Evolutionary conservation across 1,140 invertebrate species (phyloP), one percentile per base, ranked within the genome.

Genomic region (Zaprionus nigranus): DNA sequence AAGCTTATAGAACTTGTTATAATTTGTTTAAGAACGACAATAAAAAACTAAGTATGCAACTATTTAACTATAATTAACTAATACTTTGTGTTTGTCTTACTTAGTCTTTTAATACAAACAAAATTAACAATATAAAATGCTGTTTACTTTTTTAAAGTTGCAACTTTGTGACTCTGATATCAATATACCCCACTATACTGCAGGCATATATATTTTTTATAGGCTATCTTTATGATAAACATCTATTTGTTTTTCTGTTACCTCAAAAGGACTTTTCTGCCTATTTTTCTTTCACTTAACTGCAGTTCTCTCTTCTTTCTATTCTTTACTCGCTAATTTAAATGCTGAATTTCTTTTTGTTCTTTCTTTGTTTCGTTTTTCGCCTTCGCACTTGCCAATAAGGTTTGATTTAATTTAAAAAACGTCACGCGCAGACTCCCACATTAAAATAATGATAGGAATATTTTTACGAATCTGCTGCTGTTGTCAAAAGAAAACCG

Each of bases 211-310:
- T n/a, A n/a, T n/a, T 34, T 30, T 34, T 34, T 34, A 11, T 34
- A 11, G 30, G 9, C 9, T 11, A 9, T 34, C 7, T 34, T 34
- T 34, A 9, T 34, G 15, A 17, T 46, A 17, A 7, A 17, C 15
- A 7, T 17, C 6, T 7, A 17, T 17, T 17, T 46, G 6, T 46
- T 65, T 76, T 81, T 26, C 24, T 54, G 40, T 75, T 74, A 68
- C 74, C 68, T 65, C 24, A 65, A 85, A 85, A 78, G 69, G 77
- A 85, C 77, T 81, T 80, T 81, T 85, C 67, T 85, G 82, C 74
- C 90, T 91, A 85, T 85, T 90, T 91, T 90, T 90, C 90, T 91
- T 91, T 85, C 90, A 85, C 74, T 86, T 64, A 86, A 88, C 64
- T 91, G 84, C 82, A 91, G 81, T 77, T 26, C 24, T 26, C 24